phyloP scores from a whole-genome alignment of 2,797 vertebrate genomes.

The Apodemus agrarius region DNA sequence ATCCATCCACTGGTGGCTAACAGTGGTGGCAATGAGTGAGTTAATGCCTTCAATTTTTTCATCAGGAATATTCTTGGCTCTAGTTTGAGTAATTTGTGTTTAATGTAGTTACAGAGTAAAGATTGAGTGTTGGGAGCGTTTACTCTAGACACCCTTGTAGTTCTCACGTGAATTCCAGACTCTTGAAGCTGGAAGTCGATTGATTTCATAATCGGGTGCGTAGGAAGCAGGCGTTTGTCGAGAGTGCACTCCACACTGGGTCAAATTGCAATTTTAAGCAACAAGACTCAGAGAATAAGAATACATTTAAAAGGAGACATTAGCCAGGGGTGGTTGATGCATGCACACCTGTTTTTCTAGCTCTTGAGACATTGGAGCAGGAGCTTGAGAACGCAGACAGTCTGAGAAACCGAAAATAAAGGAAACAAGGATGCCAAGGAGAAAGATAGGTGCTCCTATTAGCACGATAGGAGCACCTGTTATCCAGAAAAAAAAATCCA shows the following conservation, averaged over 20 bases:
- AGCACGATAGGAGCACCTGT: background rate
- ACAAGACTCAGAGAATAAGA: background rate
- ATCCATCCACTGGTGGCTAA: background rate
- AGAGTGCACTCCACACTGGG: background rate
- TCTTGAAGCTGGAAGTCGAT: background rate
- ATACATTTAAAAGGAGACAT: background rate
- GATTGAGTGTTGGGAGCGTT: background rate
- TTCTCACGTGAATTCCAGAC: background rate
- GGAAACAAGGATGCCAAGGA: background rate
- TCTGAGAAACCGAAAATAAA: background rate
- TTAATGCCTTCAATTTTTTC: background rate
- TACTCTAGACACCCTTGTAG: background rate
- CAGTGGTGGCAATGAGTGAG: background rate
- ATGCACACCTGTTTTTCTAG: background rate
- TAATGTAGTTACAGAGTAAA: background rate
- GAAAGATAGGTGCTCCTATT: background rate
- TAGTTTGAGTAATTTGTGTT: background rate
- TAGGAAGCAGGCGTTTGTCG: background rate
- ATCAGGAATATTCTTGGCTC: background rate
- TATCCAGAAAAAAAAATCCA: background rate
- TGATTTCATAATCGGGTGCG: background rate
- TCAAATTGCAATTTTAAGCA: background rate
- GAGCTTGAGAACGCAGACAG: background rate
- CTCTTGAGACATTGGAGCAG: background rate
- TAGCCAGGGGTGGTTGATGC: background rate